These are phyloP conservation scores for Dynastes tityus DNA, from an alignment of 2,888 invertebrate genomes.

Conservation along the genomic window DNA sequence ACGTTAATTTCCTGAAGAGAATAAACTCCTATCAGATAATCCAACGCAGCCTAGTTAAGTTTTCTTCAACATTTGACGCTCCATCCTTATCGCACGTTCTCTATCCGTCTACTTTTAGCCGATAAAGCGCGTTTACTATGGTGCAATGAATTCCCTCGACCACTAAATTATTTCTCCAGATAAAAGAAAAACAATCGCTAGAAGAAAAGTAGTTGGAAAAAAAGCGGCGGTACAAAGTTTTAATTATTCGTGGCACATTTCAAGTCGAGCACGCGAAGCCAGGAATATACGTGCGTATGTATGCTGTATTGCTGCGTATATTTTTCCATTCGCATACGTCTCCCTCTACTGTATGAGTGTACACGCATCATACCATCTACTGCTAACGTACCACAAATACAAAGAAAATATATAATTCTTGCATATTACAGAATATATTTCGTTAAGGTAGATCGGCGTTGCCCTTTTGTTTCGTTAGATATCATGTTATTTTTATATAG, in stretches of 20 bases:
- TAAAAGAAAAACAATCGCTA: constrained; percentile 38
- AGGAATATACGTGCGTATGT: constrained; percentile 6
- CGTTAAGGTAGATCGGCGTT: neutral
- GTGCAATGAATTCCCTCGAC: constrained; percentile 20
- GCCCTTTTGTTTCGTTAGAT: neutral
- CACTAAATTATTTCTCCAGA: constrained; percentile 34
- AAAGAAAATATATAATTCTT: neutral
- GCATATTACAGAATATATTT: neutral
- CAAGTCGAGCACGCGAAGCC: constrained; percentile 62
- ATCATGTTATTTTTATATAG: too few species aligned
- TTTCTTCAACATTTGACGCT: constrained; percentile 20
- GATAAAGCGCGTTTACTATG: neutral
- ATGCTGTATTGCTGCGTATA: neutral
- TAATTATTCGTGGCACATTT: constrained; percentile 66
- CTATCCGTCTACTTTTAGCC: neutral
- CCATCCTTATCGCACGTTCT: neutral
- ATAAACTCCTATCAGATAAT: constrained; percentile 36
- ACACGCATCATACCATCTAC: neutral
- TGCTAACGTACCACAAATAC: neutral
- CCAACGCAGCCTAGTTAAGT: constrained; percentile 22
- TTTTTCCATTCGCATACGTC: neutral
- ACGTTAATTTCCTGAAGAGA: constrained; percentile 40
- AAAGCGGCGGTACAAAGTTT: constrained; percentile 62
- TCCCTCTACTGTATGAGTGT: neutral
- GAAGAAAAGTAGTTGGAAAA: constrained; percentile 3